phyloP scores from a whole-genome alignment of 2,113 vertebrate species.

The Prunella himalayana region DNA sequence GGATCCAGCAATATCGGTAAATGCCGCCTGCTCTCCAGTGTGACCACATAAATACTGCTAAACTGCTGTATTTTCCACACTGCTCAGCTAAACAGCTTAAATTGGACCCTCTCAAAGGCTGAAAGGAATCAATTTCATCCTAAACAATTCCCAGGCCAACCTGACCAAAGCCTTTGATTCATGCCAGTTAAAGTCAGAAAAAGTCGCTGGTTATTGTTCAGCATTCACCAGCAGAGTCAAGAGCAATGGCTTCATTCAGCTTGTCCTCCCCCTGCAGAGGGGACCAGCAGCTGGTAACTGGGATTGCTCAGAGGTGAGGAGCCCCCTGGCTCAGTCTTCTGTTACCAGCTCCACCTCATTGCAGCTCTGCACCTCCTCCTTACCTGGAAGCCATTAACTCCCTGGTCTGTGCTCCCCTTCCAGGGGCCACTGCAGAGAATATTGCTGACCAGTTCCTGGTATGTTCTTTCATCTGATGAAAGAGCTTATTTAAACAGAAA shows the following conservation, averaged over 20 bases:
- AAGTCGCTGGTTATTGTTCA: not conserved
- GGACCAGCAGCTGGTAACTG: not conserved
- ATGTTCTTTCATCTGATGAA: constrained; percentile 56
- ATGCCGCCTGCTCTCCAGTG: not conserved
- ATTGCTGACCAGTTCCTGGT: constrained; percentile 34
- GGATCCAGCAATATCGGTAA: not conserved
- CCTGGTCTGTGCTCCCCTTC: not conserved
- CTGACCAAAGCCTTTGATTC: constrained; percentile 32
- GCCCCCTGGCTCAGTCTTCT: not conserved
- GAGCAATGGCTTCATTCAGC: not conserved
- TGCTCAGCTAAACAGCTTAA: constrained; percentile 59
- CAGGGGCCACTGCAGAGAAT: not conserved
- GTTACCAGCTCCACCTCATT: not conserved
- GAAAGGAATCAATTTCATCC: constrained; percentile 42
- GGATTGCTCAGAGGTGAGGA: not conserved
- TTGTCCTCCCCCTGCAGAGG: not conserved
- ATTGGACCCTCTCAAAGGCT: constrained; percentile 16
- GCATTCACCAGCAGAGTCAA: not conserved
- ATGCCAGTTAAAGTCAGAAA: constrained; percentile 3
- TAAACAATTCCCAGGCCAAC: constrained; percentile 43
- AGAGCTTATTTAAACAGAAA: constrained; percentile 50
- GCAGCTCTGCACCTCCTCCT: not conserved
- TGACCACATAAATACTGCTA: constrained; percentile 55
- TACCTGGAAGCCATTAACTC: constrained; percentile 1
- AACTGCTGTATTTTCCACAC: constrained; percentile 46